Evolutionary conservation across 1,140 invertebrate species (phyloP).

Genomic region (Pristionchus pacificus): DNA sequence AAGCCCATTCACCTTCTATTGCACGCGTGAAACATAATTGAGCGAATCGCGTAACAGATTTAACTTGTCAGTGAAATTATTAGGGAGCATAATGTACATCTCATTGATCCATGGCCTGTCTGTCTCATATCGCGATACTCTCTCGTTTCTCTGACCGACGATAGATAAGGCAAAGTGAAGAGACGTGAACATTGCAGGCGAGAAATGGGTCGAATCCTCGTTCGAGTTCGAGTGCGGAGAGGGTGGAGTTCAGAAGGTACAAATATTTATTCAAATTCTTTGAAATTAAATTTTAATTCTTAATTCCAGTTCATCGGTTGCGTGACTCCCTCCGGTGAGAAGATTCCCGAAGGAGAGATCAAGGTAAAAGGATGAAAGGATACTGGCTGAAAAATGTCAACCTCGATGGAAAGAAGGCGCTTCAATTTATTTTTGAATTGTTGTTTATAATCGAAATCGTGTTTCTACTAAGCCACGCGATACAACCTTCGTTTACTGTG

Average conservation of each 20-base stretch:
- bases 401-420: too few species aligned
- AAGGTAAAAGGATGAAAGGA: not conserved
- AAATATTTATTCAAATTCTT: too few species aligned
- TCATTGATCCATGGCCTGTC: not conserved
- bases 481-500: too few species aligned
- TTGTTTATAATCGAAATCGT: too few species aligned
- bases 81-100: not conserved
- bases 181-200: not conserved
- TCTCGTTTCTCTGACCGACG: not conserved
- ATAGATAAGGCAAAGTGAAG: not conserved
- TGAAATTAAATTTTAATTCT: too few species aligned
- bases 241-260: not conserved
- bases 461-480: too few species aligned
- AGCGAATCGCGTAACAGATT: not conserved
- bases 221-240: constrained; percentile 1
- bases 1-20: too few species aligned
- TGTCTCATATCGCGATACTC: not conserved
- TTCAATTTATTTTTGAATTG: too few species aligned
- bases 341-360: not conserved
- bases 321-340: not conserved
- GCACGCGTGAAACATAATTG: not conserved
- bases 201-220: not conserved
- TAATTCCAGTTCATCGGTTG: not conserved
- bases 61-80: not conserved
- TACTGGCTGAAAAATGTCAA: too few species aligned